Conservation (phyloP, 2,797 vertebrate genomes). For the Lepilemur ruficaudatus region DNA sequence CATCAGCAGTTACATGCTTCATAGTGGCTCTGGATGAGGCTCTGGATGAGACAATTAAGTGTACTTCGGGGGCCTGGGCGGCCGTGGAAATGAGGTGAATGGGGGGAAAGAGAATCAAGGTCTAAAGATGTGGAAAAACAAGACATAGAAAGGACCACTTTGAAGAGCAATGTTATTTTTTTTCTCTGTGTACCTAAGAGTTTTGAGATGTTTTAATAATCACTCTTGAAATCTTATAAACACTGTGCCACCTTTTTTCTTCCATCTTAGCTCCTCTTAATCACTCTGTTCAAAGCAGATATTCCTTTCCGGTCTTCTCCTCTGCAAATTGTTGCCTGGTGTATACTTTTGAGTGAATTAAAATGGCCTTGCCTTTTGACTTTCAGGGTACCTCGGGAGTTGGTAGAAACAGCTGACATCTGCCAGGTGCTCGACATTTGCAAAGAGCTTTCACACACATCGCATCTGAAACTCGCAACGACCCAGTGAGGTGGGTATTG, state of each 20-base stretch:
- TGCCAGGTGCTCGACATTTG: not conserved
- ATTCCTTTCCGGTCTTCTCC: not conserved
- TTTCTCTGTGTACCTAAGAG: not conserved
- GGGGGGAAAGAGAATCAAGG: not conserved
- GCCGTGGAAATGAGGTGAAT: slow-evolving; percentile 34
- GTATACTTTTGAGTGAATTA: slow-evolving; percentile 43
- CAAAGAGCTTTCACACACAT: not conserved
- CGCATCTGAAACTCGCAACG: not conserved
- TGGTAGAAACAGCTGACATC: not conserved
- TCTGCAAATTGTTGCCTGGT: not conserved
- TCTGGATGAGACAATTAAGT: not conserved
- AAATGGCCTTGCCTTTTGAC: slow-evolving; percentile 39
- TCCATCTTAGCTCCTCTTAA: not conserved
- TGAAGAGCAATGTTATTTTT: slow-evolving; percentile 19
- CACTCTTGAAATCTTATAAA: not conserved
- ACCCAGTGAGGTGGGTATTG: not conserved
- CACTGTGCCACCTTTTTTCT: not conserved
- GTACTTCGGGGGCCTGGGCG: not conserved
- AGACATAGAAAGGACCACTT: not conserved
- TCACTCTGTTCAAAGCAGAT: not conserved
- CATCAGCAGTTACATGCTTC: not conserved
- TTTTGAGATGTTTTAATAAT: slow-evolving; percentile 24
- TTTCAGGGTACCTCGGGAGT: not conserved
- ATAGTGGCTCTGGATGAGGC: not conserved
- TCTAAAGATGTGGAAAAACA: slow-evolving; percentile 8